Base-by-base conservation (phyloP, 2,888 invertebrate species). In the Stictocephala bisonia region DNA sequence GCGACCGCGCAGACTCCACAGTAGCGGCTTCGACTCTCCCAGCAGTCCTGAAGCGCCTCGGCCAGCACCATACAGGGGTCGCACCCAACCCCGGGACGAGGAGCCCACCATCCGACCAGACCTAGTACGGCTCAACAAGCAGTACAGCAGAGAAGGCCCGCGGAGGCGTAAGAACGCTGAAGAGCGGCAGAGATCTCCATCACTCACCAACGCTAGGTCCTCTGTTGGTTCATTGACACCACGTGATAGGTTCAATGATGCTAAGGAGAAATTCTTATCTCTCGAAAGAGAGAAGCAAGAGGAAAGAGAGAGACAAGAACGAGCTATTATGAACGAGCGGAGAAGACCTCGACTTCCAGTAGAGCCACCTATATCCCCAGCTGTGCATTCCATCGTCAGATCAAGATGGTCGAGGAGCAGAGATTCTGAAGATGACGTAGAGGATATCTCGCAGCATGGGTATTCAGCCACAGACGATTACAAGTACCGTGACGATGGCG, bases 251-350 rank as follows among this genome's bases (percentile, higher is more conserved):
- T 50, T 94, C 84, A 91, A 93, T 80, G 94, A 94, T 80, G 94
- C 94, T 53, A 94, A 94, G 83, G 93, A 94, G 81, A 94, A 94
- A 84, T 94, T 94, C 82, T 87, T 91, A 83, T 89, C 92, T 76
- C 87, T 94, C 84, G 94, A 94, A 82, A 87, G 91, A 75, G 91
- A 92, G 79, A 85, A 89, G 72, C 86, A 89, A 76, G 88, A 88
- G 77, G 86, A 87, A 77, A 88, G 88, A 80, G 81, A 87, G 51
- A 86, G 74, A 29, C 71, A 72, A 27, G 81, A 87, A 48, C 86
- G 67, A 58, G 74, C 68, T 29, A 44, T 86, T 76, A 72, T 74
- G 35, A 60, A 40, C 50, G 77, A 73, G 58, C 71, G 68, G 35
- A 68, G 70, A 41, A 67, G 71, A 20, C 35, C 40, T 22, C 48